Percentiles rank a stretch among this genome's conserved stretches.
Conservation (phyloP, 2,888 invertebrate genomes). For the Rhimphoctona megacephalus region DNA sequence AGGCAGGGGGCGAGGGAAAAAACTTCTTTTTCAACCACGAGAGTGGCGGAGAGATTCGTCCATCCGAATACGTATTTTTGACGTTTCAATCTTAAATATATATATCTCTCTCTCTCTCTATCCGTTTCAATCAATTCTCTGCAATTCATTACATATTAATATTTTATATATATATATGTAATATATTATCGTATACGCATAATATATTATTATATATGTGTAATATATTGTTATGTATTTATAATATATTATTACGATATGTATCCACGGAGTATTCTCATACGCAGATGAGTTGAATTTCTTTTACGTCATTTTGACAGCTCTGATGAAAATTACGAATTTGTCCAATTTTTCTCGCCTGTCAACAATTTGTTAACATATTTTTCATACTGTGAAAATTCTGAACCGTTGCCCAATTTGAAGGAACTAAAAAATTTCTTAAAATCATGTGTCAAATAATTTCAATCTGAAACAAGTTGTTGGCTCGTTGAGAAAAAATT, state of each 20-base stretch:
- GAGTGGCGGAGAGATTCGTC: slow-evolving; percentile 23
- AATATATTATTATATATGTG: background rate
- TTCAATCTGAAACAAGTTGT: no score
- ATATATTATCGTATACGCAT: background rate
- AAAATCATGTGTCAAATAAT: no score
- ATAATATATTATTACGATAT: background rate
- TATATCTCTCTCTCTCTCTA: slow-evolving; percentile 28
- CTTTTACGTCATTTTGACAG: background rate
- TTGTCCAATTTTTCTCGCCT: background rate
- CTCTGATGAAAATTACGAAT: background rate
- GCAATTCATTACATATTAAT: slow-evolving; percentile 25
- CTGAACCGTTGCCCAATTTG: no score
- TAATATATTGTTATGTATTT: background rate
- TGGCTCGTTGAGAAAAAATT: no score
- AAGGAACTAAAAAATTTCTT: background rate
- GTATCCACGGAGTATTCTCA: background rate
- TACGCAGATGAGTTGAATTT: background rate
- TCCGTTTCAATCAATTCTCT: slow-evolving; percentile 42
- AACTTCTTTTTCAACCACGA: background rate
- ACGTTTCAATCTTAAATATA: slow-evolving; percentile 34
- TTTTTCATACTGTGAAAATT: no score
- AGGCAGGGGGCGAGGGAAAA: no score
- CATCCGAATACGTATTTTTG: slow-evolving; percentile 42
- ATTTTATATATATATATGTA: background rate
- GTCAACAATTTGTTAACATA: no score